phyloP scores from a whole-genome alignment of 2,797 vertebrate genomes.

The Sarcoramphus papa region DNA sequence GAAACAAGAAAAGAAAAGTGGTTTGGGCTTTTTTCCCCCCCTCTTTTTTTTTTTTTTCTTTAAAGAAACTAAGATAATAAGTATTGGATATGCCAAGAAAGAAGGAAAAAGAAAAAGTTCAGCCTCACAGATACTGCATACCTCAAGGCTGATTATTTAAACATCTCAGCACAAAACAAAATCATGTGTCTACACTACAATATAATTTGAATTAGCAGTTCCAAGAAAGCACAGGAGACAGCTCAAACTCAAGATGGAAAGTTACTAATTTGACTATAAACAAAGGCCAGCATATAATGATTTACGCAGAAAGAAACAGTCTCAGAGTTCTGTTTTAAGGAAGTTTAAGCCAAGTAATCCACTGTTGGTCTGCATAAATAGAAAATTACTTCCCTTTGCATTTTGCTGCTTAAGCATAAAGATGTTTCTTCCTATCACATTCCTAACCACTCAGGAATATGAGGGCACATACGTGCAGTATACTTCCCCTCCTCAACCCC shows the following conservation, averaged over 20 bases:
- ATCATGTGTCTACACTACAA: background rate
- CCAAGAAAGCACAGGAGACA: background rate
- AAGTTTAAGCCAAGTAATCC: constrained; percentile 5
- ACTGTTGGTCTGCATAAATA: background rate
- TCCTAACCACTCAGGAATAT: background rate
- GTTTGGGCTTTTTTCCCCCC: constrained; percentile 28
- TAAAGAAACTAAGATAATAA: background rate
- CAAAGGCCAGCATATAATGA: background rate
- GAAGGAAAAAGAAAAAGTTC: background rate
- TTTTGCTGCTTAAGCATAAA: constrained; percentile 29
- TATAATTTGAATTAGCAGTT: background rate
- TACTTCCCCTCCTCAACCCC: background rate
- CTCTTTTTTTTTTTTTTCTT: background rate
- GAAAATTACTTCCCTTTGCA: constrained; percentile 27
- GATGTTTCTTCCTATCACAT: background rate
- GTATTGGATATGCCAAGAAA: background rate
- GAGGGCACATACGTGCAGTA: background rate
- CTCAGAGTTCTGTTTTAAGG: background rate
- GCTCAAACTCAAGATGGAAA: background rate
- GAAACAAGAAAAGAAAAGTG: constrained; percentile 64
- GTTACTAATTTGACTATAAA: background rate
- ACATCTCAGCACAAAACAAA: background rate
- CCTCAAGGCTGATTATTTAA: background rate
- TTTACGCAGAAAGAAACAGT: background rate
- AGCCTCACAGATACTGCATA: background rate